Evolutionary conservation across 1,140 invertebrate genomes (phyloP).

Genomic region (Pentalonia nigronervosa): DNA sequence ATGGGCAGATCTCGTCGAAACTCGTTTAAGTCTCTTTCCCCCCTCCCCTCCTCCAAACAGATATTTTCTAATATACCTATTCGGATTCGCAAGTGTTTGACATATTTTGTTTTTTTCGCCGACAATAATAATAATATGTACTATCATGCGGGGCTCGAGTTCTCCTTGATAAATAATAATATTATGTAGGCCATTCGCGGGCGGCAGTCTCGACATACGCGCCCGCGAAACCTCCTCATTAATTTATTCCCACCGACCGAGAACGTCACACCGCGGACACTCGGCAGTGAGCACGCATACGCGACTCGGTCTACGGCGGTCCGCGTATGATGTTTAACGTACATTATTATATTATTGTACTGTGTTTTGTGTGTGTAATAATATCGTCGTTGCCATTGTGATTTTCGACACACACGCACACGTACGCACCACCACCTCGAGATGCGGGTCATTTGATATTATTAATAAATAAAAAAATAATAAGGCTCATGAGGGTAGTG

Average conservation of each 20-base stretch:
- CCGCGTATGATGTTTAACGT: not conserved
- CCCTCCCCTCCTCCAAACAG: not conserved
- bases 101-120: not conserved
- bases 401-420: conserved; percentile 20
- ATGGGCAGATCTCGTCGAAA: not conserved
- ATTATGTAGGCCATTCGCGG: conserved; percentile 1
- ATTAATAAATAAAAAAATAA: conserved; percentile 53
- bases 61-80: not conserved
- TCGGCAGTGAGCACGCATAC: not conserved
- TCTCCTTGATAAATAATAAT: not conserved
- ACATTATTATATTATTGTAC: not conserved
- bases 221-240: not conserved
- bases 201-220: not conserved
- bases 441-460: conserved; percentile 52
- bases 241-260: not conserved
- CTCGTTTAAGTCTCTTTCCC: not conserved
- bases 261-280: not conserved
- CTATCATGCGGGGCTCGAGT: not conserved
- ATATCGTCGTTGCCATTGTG: not conserved
- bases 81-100: not conserved
- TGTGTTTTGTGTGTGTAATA: too few relatives aligned
- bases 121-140: not conserved
- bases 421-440: not conserved
- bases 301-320: not conserved
- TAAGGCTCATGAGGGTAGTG: conserved; percentile 37